A percentile compares a stretch with the other conserved stretches of the same genome.
phyloP scores from a whole-genome alignment of 1,140 invertebrate genomes.

The Papilio polyxenes region DNA sequence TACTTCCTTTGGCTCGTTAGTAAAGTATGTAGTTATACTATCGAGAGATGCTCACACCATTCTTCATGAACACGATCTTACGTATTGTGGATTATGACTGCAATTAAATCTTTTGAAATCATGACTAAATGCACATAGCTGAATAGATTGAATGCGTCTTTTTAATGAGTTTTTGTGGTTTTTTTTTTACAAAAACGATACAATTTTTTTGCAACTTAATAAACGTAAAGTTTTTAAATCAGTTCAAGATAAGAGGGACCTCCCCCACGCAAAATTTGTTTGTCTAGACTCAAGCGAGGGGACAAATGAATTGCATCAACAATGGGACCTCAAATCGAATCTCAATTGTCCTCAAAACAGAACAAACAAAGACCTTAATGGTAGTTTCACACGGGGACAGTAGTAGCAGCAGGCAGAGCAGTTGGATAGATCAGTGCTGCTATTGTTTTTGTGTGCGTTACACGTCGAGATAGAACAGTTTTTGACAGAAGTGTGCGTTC shows the following conservation, averaged over 20 bases:
- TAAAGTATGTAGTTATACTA: background rate
- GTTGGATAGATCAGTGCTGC: background rate
- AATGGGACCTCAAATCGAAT: constrained; percentile 31
- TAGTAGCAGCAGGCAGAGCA: background rate
- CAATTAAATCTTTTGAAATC: no score
- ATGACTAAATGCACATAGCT: background rate
- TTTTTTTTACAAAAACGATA: no score
- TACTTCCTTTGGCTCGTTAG: background rate
- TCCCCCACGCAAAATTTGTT: background rate
- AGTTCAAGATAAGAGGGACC: background rate
- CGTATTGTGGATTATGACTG: background rate
- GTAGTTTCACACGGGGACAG: background rate
- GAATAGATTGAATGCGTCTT: background rate
- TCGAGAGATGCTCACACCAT: background rate
- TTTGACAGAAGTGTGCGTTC: background rate
- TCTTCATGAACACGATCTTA: background rate
- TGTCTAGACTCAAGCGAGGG: background rate
- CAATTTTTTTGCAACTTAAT: background rate
- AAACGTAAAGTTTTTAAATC: background rate
- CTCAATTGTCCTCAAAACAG: constrained; percentile 20
- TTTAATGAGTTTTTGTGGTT: no score
- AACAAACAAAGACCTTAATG: background rate
- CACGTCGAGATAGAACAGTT: no score
- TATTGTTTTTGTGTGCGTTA: no score
- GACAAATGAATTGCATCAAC: constrained; percentile 4